A percentile compares a stretch with the other conserved stretches of the same genome.
phyloP scores from a whole-genome alignment of 2,797 vertebrate genomes.

The Brachyrhaphis roseni region DNA sequence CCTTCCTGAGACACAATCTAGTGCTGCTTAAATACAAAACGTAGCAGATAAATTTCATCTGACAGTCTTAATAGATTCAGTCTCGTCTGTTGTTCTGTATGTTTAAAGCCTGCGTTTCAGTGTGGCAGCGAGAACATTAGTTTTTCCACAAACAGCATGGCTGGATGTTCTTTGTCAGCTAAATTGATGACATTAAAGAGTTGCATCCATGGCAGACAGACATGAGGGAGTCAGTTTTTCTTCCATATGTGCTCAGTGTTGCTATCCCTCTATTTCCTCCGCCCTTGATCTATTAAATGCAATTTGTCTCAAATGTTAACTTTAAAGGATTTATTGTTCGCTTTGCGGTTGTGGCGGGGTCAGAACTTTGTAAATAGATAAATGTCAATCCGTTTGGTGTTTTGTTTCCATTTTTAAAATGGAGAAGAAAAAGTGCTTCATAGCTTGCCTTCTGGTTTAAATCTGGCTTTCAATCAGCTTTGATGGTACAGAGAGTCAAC shows the following conservation, averaged over 20 bases:
- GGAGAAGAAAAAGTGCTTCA: slow-evolving; percentile 18
- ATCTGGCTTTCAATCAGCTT: slow-evolving; percentile 57
- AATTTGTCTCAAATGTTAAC: slow-evolving; percentile 18
- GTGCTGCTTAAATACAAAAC: slow-evolving; percentile 58
- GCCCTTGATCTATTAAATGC: slow-evolving; percentile 3
- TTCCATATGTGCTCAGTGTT: slow-evolving; percentile 12
- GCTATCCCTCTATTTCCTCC: neutral
- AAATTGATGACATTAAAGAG: slow-evolving; percentile 56
- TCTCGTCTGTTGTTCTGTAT: slow-evolving; percentile 53
- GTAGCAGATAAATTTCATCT: slow-evolving; percentile 60
- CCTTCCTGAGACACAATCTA: slow-evolving; percentile 59
- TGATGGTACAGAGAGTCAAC: slow-evolving; percentile 52
- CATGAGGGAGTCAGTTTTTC: slow-evolving; percentile 41
- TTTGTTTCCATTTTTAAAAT: slow-evolving; percentile 8
- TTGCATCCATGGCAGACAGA: slow-evolving; percentile 47
- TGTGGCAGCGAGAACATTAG: slow-evolving; percentile 35
- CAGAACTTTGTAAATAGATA: slow-evolving; percentile 29
- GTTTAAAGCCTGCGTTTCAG: slow-evolving; percentile 51
- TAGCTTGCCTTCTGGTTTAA: slow-evolving; percentile 50
- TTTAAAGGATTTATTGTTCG: slow-evolving; percentile 15
- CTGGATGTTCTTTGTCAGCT: slow-evolving; percentile 46
- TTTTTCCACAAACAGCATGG: slow-evolving; percentile 32
- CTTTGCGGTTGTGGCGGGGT: slow-evolving; percentile 15
- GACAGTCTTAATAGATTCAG: slow-evolving; percentile 70
- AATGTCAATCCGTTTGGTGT: slow-evolving; percentile 24